Evolutionary conservation across 2,888 invertebrate genomes (phyloP).

Genomic region (Archaeoteleia sp.): DNA sequence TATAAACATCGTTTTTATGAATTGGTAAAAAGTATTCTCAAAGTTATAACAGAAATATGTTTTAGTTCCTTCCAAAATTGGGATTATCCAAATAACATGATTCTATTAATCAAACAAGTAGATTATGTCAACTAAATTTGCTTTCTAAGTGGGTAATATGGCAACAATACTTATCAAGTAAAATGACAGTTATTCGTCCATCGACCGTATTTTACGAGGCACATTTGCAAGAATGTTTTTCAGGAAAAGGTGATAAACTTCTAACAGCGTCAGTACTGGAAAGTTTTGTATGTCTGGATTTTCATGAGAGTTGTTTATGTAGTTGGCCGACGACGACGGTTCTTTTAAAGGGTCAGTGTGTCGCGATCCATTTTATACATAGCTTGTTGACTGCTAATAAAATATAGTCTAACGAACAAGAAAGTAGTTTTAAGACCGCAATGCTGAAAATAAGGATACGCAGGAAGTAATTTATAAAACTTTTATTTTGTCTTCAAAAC

Average conservation of each 20-base stretch:
- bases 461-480: too few relatives aligned
- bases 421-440: constrained; percentile 11
- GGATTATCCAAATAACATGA: too few relatives aligned
- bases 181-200: constrained; percentile 29
- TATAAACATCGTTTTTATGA: too few relatives aligned
- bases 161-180: constrained; percentile 28
- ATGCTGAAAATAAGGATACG: constrained; percentile 11
- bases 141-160: too few relatives aligned
- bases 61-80: too few relatives aligned
- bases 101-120: too few relatives aligned
- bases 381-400: constrained; percentile 32
- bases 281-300: constrained; percentile 18
- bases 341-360: constrained; percentile 35
- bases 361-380: constrained; percentile 31
- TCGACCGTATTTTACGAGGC: constrained; percentile 31
- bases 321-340: constrained; percentile 17
- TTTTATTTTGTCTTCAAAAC: too few relatives aligned
- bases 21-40: too few relatives aligned
- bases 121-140: too few relatives aligned
- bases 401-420: constrained; percentile 13
- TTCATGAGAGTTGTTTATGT: constrained; percentile 18
- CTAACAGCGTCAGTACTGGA: constrained; percentile 22
- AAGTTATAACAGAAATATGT: too few relatives aligned
- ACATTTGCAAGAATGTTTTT: constrained; percentile 27
- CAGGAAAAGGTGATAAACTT: constrained; percentile 31